These are phyloP conservation scores for Caenorhabditis parvicauda DNA, from an alignment of 2,888 invertebrate genomes.

Conservation along the genomic window DNA sequence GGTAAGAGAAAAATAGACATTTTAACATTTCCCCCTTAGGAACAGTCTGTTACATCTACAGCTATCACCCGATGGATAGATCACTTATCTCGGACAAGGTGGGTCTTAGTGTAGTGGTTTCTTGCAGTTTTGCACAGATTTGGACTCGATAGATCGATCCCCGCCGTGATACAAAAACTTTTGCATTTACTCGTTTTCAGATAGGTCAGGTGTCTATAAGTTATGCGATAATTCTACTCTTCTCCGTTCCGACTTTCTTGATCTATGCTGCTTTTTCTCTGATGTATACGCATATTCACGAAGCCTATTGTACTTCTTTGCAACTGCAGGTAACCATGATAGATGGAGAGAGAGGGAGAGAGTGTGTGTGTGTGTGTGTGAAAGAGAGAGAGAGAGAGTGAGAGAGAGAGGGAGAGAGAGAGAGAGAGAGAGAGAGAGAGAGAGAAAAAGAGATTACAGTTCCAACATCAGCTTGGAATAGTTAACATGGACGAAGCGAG, in stretches of 20 bases:
- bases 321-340: conserved; percentile 20
- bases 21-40: conserved; percentile 9
- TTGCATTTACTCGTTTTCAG: conserved; percentile 11
- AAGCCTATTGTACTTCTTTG: conserved; percentile 30
- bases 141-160: too few relatives aligned
- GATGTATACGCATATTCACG: conserved; percentile 34
- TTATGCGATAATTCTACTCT: conserved; percentile 25
- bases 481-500: conserved; percentile 12
- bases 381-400: not conserved
- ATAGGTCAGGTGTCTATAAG: conserved; percentile 27
- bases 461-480: conserved; percentile 17
- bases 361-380: not conserved
- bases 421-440: conserved; percentile 1
- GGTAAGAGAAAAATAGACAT: not conserved
- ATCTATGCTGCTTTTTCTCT: conserved; percentile 22
- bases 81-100: conserved; percentile 31
- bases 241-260: conserved; percentile 26
- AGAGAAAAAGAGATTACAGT: conserved; percentile 8
- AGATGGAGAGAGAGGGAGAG: not conserved
- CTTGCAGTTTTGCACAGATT: too few relatives aligned
- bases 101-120: not conserved
- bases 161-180: too few relatives aligned
- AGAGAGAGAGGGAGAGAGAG: not conserved
- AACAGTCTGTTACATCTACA: conserved; percentile 31
- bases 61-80: conserved; percentile 41